Evolutionary conservation across 2,888 invertebrate species (phyloP), one percentile per base, ranked within the genome.

Genomic region (Drosophila birchii): DNA sequence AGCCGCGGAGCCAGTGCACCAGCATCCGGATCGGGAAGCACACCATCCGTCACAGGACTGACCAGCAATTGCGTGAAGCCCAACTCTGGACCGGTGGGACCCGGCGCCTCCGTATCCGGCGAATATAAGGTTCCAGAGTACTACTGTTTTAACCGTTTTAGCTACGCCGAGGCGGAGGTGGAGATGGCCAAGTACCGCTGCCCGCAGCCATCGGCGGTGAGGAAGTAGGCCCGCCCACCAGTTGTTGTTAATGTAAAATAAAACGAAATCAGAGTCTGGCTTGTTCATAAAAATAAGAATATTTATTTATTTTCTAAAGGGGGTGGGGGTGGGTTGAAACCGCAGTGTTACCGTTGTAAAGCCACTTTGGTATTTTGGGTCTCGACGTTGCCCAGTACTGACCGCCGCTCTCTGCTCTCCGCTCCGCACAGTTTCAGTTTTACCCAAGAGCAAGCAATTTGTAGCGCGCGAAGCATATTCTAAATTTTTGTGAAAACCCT

Each of bases 121-220:
- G 94, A 94, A 1, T 98, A 97, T 91, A 97, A 97, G 93, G 97
- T 96, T 75, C 97, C 97, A 0, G 97, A 98, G 93, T 98, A 98
- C 91, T 98, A 95, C 88, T 95, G 95, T 79, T 97, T 97, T 88
- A 94, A 97, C 88, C 94, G 94, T 47, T 95, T 94, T 81, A 96
- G 96, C 79, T 98, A 95, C 90, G 95, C 95, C 82, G 97, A 98
- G 93, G 96, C 97, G 56, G 97, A 98, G 93, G 94, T 96, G 26
- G 97, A 97, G 93, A 95, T 98, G 96, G 93, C 94, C 3, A 95
- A 96, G 87, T 96, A 94, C 88, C 94, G 98, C 87, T 93, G 96
- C 64, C 96, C 96, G 23, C 96, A 96, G 91, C 97, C 97, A 43
- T 96, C 96, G 5, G 94, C 94, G 7, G 38, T 89, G 20, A 89